phyloP scores from a whole-genome alignment of 2,797 vertebrate genomes.

The Philypnodon macrostomus region DNA sequence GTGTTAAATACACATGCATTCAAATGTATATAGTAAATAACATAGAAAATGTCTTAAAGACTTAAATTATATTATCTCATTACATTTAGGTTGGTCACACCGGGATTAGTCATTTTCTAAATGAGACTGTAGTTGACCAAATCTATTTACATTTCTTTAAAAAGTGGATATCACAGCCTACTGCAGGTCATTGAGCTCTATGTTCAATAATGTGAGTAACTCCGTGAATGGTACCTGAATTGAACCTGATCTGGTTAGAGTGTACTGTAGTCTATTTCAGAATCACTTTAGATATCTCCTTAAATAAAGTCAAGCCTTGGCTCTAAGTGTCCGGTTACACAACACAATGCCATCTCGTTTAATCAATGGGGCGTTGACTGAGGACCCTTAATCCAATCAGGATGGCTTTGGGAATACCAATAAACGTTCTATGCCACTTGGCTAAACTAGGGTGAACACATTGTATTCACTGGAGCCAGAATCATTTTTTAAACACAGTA shows the following conservation, averaged over 20 bases:
- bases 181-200: constrained; percentile 25
- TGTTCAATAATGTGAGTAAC: constrained; percentile 11
- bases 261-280: constrained; percentile 17
- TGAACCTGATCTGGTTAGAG: constrained; percentile 17
- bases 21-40: constrained; percentile 48
- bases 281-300: constrained; percentile 19
- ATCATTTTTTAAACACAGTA: constrained; percentile 9
- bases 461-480: constrained; percentile 27
- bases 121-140: constrained; percentile 53
- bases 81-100: too few relatives aligned
- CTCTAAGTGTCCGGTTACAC: constrained; percentile 47
- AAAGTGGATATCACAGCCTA: constrained; percentile 26
- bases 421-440: constrained; percentile 41
- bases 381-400: constrained; percentile 69
- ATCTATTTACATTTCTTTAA: constrained; percentile 42
- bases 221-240: constrained; percentile 13
- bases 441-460: constrained; percentile 25
- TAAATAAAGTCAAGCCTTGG: constrained; percentile 14
- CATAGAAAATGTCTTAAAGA: constrained; percentile 47
- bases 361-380: constrained; percentile 59
- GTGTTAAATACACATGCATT: constrained; percentile 23
- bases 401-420: constrained; percentile 50
- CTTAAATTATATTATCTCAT: too few relatives aligned
- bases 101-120: constrained; percentile 75
- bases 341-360: constrained; percentile 55